Evolutionary conservation across 1,140 invertebrate genomes (phyloP).

Genomic region (Drosophila paulistorum): DNA sequence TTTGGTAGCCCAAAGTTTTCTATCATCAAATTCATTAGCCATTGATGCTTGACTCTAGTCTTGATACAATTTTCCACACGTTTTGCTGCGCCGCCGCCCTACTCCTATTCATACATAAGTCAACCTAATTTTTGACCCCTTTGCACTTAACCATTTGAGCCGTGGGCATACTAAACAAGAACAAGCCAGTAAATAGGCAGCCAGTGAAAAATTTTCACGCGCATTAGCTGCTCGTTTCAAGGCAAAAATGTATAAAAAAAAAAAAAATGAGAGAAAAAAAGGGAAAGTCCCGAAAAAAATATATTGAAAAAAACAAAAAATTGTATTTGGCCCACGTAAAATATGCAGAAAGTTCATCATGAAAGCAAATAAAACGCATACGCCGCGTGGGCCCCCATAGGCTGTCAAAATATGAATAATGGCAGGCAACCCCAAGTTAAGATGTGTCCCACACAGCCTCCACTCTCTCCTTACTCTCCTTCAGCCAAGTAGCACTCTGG

Average conservation of each 20-base stretch:
- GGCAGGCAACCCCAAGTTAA: conserved; percentile 37
- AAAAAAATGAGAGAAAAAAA: conserved; percentile 4
- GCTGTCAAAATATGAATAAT: conserved; percentile 78
- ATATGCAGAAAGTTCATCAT: conserved; percentile 70
- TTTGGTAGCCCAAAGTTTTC: no score
- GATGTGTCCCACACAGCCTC: conserved; percentile 25
- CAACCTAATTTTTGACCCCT: conserved; percentile 24
- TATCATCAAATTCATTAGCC: neutral
- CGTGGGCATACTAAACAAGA: conserved; percentile 30
- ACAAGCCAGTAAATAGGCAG: conserved; percentile 36
- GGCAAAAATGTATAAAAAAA: neutral
- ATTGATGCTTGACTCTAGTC: neutral
- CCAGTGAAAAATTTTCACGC: conserved; percentile 49
- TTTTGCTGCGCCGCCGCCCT: neutral
- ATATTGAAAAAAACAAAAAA: conserved; percentile 27
- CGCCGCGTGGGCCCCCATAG: conserved; percentile 56
- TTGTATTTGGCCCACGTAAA: conserved; percentile 56
- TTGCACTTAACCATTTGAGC: conserved; percentile 23
- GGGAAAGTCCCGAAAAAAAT: conserved; percentile 2
- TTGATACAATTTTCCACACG: neutral
- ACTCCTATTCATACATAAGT: conserved; percentile 5
- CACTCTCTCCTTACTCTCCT: conserved; percentile 17
- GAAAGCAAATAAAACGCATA: conserved; percentile 79
- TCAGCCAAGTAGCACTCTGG: conserved; percentile 14
- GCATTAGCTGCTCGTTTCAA: conserved; percentile 63